A percentile compares a stretch with the other conserved stretches of the same genome.
Conservation (phyloP, 2,888 invertebrate species). For the Beris chalybata region DNA sequence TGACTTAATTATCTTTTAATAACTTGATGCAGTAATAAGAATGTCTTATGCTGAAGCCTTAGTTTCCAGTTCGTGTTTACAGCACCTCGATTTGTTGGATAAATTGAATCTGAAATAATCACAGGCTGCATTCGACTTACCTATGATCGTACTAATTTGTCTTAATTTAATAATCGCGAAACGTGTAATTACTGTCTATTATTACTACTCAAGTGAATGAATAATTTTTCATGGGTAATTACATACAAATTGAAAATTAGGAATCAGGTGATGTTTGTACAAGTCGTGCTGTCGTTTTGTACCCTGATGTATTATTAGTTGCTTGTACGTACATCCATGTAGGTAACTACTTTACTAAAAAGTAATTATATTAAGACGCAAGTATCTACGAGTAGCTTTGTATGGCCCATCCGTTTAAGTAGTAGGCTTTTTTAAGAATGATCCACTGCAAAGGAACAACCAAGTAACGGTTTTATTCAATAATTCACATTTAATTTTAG, state of each 20-base stretch:
- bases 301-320: no score
- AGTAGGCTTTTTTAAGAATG: no score
- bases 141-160: constrained; percentile 25
- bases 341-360: no score
- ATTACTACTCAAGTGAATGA: constrained; percentile 8
- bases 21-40: constrained; percentile 6
- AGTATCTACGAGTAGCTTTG: no score
- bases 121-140: constrained; percentile 18
- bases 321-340: no score
- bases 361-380: no score
- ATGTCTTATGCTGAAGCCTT: neutral
- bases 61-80: no score
- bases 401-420: no score
- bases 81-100: neutral
- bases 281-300: no score
- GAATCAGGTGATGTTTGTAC: neutral
- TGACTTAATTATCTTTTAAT: constrained; percentile 31
- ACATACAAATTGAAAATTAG: constrained; percentile 20
- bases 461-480: no score
- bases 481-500: no score
- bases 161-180: constrained; percentile 31
- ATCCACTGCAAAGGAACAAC: no score
- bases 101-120: constrained; percentile 32
- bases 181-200: constrained; percentile 27
- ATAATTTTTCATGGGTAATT: constrained; percentile 14